Conservation (phyloP, 2,113 vertebrate species). For the Pitta sordida region DNA sequence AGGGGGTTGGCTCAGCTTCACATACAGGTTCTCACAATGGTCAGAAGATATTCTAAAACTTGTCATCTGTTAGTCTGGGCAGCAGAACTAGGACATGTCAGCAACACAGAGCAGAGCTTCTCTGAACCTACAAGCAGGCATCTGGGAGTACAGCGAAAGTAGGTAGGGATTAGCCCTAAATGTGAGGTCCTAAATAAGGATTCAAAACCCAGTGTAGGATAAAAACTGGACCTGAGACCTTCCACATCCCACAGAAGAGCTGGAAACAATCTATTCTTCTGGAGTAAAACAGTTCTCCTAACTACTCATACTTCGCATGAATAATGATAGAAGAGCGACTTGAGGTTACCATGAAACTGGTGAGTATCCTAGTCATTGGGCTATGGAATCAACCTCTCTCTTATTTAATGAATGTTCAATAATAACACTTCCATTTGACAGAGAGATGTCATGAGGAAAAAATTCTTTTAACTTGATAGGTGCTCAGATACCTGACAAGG, state of each 20-base stretch:
- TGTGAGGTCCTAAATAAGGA: neutral
- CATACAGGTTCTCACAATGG: neutral
- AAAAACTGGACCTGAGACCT: neutral
- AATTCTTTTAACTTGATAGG: neutral
- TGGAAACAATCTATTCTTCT: neutral
- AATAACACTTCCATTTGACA: neutral
- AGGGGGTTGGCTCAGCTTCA: neutral
- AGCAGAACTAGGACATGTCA: neutral
- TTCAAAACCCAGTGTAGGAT: fast-evolving
- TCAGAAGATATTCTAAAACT: neutral
- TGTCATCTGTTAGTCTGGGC: neutral
- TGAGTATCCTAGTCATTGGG: neutral
- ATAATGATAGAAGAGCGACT: neutral
- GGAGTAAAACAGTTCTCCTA: neutral
- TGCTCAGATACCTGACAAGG: neutral
- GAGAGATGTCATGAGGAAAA: neutral
- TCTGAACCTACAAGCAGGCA: neutral
- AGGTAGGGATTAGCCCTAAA: neutral
- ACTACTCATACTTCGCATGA: neutral
- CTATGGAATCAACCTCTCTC: neutral
- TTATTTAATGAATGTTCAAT: slow-evolving; percentile 14
- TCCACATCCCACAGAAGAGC: neutral
- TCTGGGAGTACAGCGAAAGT: neutral
- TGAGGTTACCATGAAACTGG: neutral
- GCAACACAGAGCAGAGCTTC: neutral